phyloP scores from a whole-genome alignment of 2,113 vertebrate genomes.

The Apistogramma diplotaenia region DNA sequence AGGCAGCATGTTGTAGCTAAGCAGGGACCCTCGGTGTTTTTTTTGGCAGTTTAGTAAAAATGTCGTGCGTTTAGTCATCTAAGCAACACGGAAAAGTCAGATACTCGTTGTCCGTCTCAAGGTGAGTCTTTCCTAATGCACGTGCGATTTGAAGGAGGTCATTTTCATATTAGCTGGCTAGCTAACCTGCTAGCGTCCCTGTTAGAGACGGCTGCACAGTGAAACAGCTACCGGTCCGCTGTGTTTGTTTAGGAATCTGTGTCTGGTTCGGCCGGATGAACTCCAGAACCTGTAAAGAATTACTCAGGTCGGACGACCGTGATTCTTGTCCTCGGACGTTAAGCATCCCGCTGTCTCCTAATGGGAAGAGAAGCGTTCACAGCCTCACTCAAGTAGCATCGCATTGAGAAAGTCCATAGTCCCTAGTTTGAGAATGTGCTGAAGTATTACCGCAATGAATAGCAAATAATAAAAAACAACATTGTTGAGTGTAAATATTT shows the following conservation, averaged over 20 bases:
- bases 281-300: not conserved
- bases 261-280: rapidly evolving
- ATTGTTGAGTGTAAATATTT: not conserved
- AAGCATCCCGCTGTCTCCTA: not conserved
- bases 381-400: not conserved
- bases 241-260: not conserved
- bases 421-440: not conserved
- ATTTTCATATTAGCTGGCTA: not conserved
- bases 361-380: not conserved
- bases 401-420: rapidly evolving
- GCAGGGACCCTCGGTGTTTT: not conserved
- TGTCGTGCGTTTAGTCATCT: rapidly evolving
- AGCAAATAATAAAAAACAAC: rapidly evolving
- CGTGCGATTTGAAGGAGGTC: not conserved
- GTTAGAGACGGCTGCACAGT: not conserved
- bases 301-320: not conserved
- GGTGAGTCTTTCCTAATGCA: not conserved
- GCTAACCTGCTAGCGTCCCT: not conserved
- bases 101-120: rapidly evolving
- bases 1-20: not conserved
- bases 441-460: not conserved
- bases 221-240: not conserved
- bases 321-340: not conserved
- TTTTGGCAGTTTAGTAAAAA: not conserved
- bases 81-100: not conserved